These are phyloP conservation scores for Cochlearius cochlearius DNA, from an alignment of 2,113 vertebrate species.

Conservation along the genomic window DNA sequence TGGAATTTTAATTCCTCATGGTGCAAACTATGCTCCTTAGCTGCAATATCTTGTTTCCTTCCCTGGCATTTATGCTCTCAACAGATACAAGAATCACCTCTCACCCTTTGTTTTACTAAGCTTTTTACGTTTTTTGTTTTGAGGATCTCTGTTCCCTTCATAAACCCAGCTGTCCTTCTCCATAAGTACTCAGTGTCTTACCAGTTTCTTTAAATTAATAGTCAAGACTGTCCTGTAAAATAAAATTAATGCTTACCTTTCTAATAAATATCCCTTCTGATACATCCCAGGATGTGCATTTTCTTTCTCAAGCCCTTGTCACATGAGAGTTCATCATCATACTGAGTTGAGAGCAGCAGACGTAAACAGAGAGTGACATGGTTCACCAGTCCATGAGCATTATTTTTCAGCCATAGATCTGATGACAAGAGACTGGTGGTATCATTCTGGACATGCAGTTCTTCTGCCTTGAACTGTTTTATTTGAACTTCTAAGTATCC, in stretches of 20 bases:
- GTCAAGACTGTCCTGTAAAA: not conserved
- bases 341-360: not conserved
- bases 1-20: not conserved
- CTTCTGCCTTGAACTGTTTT: not conserved
- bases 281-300: not conserved
- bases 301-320: not conserved
- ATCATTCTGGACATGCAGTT: not conserved
- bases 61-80: not conserved
- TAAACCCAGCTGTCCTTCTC: not conserved
- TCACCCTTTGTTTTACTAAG: not conserved
- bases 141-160: not conserved
- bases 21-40: not conserved
- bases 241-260: not conserved
- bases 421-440: not conserved
- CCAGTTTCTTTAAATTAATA: not conserved
- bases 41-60: not conserved
- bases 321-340: not conserved
- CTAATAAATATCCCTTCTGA: not conserved
- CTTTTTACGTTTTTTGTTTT: not conserved
- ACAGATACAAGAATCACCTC: not conserved
- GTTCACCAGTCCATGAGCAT: not conserved
- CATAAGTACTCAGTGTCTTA: not conserved
- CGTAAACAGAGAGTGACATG: not conserved
- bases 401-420: not conserved
- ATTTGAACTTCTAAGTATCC: not conserved